These are phyloP conservation scores for Corbicula japonica DNA, from an alignment of 2,888 invertebrate species.

Conservation along the genomic window DNA sequence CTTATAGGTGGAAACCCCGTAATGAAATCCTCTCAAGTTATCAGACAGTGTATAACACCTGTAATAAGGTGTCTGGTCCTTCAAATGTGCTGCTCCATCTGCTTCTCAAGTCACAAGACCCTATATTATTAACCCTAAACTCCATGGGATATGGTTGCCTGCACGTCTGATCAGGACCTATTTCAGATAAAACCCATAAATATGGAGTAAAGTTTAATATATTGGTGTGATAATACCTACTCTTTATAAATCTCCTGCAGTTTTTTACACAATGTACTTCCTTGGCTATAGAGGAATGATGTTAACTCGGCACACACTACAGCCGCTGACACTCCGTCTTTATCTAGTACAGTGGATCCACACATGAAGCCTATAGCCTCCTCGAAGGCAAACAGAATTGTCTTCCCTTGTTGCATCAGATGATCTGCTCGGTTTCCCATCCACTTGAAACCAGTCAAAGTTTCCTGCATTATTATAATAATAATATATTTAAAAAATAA, in stretches of 20 bases:
- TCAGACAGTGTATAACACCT: no score
- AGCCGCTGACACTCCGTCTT: slow-evolving; percentile 98
- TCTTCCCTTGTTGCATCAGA: slow-evolving; percentile 91
- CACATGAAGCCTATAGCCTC: slow-evolving; percentile 99
- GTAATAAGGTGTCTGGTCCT: no score
- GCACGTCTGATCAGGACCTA: no score
- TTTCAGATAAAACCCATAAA: no score
- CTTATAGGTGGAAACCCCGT: no score
- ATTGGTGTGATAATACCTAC: slow-evolving; percentile 87
- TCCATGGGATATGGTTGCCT: no score
- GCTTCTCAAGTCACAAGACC: no score
- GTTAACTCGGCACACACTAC: slow-evolving; percentile 92
- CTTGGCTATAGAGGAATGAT: slow-evolving; percentile 89
- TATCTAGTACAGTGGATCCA: slow-evolving; percentile 95
- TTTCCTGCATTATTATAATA: slow-evolving; percentile 89
- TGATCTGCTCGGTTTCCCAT: slow-evolving; percentile 96
- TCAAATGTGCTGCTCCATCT: no score
- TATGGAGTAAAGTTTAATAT: no score
- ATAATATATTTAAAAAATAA: no score
- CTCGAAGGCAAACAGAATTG: slow-evolving; percentile 97
- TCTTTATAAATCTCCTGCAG: slow-evolving; percentile 92
- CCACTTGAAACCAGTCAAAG: slow-evolving; percentile 99
- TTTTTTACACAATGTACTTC: slow-evolving; percentile 87
- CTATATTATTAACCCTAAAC: no score
- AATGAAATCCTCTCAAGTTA: no score